Percentiles rank a stretch among this genome's conserved stretches.
phyloP scores from a whole-genome alignment of 2,888 invertebrate species.

The Idaea aversata region DNA sequence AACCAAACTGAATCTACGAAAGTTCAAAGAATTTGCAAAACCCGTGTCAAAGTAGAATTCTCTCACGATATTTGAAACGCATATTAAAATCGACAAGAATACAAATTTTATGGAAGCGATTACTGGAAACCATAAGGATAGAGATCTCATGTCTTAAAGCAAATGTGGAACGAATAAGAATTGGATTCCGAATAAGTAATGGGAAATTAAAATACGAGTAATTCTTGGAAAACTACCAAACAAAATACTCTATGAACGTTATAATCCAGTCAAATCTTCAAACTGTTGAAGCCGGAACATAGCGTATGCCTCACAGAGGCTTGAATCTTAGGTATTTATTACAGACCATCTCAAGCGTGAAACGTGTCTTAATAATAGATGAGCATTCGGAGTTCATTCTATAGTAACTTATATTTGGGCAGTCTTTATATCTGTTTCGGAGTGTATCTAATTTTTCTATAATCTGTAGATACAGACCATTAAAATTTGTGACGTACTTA shows the following conservation, averaged over 20 bases:
- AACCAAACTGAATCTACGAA: not conserved
- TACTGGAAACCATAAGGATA: slow-evolving; percentile 24
- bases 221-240: not conserved
- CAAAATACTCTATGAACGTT: not conserved
- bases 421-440: no score
- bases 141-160: slow-evolving; percentile 15
- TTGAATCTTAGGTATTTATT: no score
- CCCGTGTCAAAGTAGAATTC: slow-evolving; percentile 23
- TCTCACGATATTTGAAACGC: slow-evolving; percentile 30
- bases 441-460: no score
- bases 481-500: no score
- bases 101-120: slow-evolving; percentile 24
- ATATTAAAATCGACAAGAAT: slow-evolving; percentile 30
- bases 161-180: slow-evolving; percentile 21
- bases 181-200: not conserved
- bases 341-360: no score
- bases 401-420: no score
- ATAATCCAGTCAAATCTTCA: not conserved
- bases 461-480: no score
- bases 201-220: not conserved
- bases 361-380: no score
- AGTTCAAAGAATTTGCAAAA: slow-evolving; percentile 21
- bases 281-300: no score
- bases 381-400: no score
- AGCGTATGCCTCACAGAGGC: no score